phyloP scores from a whole-genome alignment of 2,113 vertebrate species.

The Marmota flaviventris region DNA sequence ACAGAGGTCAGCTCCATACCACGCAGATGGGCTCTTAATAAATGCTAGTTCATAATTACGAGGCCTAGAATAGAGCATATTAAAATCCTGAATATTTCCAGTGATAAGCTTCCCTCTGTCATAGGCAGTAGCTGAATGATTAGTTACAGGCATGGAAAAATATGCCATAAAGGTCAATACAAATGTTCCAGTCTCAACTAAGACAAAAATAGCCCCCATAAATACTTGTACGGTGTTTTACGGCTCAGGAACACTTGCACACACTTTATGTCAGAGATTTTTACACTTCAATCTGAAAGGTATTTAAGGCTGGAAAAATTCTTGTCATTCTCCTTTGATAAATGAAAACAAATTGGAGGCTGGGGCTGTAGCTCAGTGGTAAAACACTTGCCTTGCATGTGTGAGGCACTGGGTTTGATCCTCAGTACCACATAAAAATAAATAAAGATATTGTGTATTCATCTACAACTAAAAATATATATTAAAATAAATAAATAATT shows the following conservation, averaged over 20 bases:
- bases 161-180: neutral
- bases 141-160: slow-evolving; percentile 33
- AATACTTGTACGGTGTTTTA: neutral
- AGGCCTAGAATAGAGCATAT: neutral
- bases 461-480: too few species aligned
- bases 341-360: neutral
- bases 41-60: neutral
- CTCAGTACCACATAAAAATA: too few species aligned
- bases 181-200: neutral
- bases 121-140: neutral
- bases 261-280: neutral
- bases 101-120: neutral
- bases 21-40: neutral
- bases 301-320: slow-evolving; percentile 1
- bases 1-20: neutral
- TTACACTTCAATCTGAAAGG: slow-evolving; percentile 32
- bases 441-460: too few species aligned
- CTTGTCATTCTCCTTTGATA: slow-evolving; percentile 24
- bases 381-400: too few species aligned
- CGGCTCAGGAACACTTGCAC: neutral
- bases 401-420: too few species aligned
- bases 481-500: neutral
- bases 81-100: slow-evolving; percentile 29
- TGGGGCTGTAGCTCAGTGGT: too few species aligned
- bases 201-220: slow-evolving; percentile 46